Evolutionary conservation across 2,113 vertebrate genomes (phyloP).

Genomic region (Elachura formosa): DNA sequence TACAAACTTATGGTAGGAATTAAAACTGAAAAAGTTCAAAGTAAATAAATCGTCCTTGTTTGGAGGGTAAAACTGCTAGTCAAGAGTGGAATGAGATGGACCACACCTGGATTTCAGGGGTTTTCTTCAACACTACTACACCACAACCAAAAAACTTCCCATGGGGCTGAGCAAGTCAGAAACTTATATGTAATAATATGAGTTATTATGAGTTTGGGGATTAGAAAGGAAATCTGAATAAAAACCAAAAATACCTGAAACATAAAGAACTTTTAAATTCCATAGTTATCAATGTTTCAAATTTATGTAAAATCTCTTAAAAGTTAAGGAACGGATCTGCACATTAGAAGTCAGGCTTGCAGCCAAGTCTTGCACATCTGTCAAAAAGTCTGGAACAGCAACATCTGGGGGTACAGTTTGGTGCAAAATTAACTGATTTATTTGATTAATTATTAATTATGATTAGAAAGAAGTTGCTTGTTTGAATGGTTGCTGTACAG

Average conservation of each 20-base stretch:
- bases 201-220: neutral
- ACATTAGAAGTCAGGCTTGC: neutral
- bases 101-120: neutral
- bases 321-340: neutral
- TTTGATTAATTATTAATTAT: conserved; percentile 6
- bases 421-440: conserved; percentile 7
- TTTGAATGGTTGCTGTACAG: neutral
- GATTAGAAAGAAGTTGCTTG: neutral
- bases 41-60: neutral
- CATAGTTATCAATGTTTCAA: neutral
- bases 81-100: neutral
- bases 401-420: neutral
- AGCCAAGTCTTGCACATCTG: neutral
- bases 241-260: neutral
- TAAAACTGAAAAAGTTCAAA: neutral
- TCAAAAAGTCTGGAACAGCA: neutral
- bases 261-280: neutral
- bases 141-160: neutral
- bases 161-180: neutral
- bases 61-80: neutral
- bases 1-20: neutral
- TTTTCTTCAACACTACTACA: neutral
- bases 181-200: neutral
- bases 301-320: neutral
- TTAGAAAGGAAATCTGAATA: neutral